A percentile compares a stretch with the other conserved stretches of the same genome.
These are phyloP conservation scores for Chaetops frenatus DNA, from an alignment of 2,113 vertebrate genomes.

Conservation along the genomic window DNA sequence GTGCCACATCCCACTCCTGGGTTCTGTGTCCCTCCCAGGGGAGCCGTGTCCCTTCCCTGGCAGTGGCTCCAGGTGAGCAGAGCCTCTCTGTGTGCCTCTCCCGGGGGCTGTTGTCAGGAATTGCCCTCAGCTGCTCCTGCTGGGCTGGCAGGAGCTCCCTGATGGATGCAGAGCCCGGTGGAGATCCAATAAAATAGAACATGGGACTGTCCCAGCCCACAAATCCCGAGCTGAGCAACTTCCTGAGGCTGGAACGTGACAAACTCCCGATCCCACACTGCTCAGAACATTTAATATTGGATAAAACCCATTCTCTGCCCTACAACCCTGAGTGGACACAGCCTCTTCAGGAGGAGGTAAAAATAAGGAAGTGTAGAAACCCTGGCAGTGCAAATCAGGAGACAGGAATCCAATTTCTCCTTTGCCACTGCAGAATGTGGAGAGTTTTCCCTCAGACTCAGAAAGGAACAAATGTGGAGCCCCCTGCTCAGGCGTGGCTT, in stretches of 20 bases:
- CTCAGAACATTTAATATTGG: neutral
- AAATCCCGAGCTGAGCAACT: neutral
- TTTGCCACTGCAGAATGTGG: rapidly evolving
- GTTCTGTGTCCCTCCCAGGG: too few relatives aligned
- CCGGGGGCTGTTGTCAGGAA: neutral
- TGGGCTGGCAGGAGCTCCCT: neutral
- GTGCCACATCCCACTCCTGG: too few relatives aligned
- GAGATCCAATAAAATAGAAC: neutral
- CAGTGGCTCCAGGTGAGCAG: too few relatives aligned
- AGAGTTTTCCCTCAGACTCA: neutral
- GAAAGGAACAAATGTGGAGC: neutral
- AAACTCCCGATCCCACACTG: neutral
- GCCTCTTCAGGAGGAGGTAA: neutral
- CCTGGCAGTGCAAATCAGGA: rapidly evolving
- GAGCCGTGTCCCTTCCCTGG: too few relatives aligned
- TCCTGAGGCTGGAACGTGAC: neutral
- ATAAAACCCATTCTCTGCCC: neutral
- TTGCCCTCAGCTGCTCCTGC: neutral
- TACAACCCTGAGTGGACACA: neutral
- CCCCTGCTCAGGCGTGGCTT: too few relatives aligned
- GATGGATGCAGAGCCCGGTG: neutral
- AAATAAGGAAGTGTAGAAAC: neutral
- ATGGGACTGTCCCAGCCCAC: neutral
- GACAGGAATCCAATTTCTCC: rapidly evolving
- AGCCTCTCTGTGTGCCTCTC: too few relatives aligned